phyloP scores from a whole-genome alignment of 2,888 invertebrate species.

The Drosophila austrosaltans region DNA sequence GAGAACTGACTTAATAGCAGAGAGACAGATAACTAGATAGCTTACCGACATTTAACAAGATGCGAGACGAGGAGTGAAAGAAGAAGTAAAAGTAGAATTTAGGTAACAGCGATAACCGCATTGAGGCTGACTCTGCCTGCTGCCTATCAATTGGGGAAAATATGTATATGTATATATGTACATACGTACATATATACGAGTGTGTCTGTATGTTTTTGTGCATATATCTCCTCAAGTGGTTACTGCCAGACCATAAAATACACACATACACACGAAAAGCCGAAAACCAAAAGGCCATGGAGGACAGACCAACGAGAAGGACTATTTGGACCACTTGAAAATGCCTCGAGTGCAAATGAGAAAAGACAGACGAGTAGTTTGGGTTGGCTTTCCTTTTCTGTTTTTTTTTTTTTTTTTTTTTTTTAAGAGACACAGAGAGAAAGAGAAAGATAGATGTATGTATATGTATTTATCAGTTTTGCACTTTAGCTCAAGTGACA shows the following conservation, averaged over 20 bases:
- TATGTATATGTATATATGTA: slow-evolving; percentile 17
- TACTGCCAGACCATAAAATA: slow-evolving; percentile 55
- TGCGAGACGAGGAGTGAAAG: neutral
- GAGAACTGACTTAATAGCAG: neutral
- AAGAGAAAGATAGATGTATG: neutral
- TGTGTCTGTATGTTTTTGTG: slow-evolving; percentile 5
- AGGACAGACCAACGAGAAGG: slow-evolving; percentile 29
- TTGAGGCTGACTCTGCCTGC: slow-evolving; percentile 19
- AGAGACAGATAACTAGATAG: neutral
- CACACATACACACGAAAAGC: slow-evolving; percentile 27
- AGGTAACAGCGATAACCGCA: slow-evolving; percentile 42
- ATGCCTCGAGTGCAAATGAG: slow-evolving; percentile 71
- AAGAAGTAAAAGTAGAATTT: slow-evolving; percentile 18
- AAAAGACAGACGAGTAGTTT: slow-evolving; percentile 53
- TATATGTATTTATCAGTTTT: slow-evolving; percentile 68
- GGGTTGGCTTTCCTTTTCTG: slow-evolving; percentile 12
- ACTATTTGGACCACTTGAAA: slow-evolving; percentile 52
- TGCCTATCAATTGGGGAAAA: slow-evolving; percentile 62
- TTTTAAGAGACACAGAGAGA: neutral
- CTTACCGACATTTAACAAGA: slow-evolving; percentile 11
- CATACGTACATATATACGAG: neutral
- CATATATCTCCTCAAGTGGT: slow-evolving; percentile 55
- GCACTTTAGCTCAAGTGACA: slow-evolving; percentile 63
- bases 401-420: slow-evolving; percentile 1
- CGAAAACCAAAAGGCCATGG: slow-evolving; percentile 25